Evolutionary conservation across 2,797 vertebrate genomes (phyloP).

Genomic region (Masticophis lateralis): DNA sequence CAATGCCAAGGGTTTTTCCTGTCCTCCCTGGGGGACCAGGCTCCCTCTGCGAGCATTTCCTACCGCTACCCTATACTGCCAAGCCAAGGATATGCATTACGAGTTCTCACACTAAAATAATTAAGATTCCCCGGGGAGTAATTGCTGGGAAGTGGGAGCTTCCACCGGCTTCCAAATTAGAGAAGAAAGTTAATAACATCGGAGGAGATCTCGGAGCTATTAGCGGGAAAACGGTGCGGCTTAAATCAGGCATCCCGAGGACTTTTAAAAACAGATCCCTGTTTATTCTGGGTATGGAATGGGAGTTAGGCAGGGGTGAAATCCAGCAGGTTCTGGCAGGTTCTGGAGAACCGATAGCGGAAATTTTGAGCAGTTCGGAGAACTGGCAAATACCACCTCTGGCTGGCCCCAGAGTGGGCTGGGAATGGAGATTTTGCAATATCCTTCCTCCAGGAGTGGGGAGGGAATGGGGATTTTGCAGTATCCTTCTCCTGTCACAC

Average conservation of each 20-base stretch:
- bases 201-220: not conserved
- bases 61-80: not conserved
- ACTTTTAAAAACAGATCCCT: not conserved
- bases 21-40: not conserved
- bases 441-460: too few species aligned
- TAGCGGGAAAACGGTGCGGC: not conserved
- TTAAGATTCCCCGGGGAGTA: accelerated
- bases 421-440: too few species aligned
- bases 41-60: not conserved
- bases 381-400: too few species aligned
- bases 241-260: accelerated
- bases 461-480: too few species aligned
- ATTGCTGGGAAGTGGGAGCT: not conserved
- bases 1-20: not conserved
- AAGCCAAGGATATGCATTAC: not conserved
- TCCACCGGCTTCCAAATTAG: slow-evolving; percentile 23
- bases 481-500: too few species aligned
- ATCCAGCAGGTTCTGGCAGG: too few species aligned
- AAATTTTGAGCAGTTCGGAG: too few species aligned
- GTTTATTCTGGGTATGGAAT: slow-evolving; percentile 4
- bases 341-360: too few species aligned
- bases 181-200: not conserved
- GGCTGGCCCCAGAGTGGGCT: too few species aligned
- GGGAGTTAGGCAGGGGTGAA: not conserved
- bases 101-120: not conserved